Conservation (phyloP, 2,888 invertebrate genomes). For the Mellilla xanthometata region DNA sequence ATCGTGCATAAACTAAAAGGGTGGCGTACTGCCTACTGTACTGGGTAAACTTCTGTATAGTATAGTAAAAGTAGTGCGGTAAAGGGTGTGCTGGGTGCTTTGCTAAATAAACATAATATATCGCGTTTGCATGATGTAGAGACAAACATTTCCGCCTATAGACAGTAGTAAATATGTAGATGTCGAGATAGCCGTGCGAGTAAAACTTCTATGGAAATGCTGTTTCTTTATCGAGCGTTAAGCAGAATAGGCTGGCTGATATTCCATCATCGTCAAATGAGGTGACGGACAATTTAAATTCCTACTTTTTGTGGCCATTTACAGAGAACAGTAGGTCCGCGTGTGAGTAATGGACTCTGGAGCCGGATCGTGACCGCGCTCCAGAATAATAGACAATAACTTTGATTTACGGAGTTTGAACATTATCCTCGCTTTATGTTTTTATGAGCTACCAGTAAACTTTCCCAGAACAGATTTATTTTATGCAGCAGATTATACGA, state of each 20-base stretch:
- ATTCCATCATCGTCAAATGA: slow-evolving; percentile 21
- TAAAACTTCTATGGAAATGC: slow-evolving; percentile 15
- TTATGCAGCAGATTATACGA: no score
- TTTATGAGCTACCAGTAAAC: slow-evolving; percentile 18
- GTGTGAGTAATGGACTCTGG: slow-evolving; percentile 57
- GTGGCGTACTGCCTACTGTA: slow-evolving; percentile 8
- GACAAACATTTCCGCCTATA: slow-evolving; percentile 24
- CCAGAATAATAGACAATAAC: slow-evolving; percentile 47
- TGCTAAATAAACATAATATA: no score
- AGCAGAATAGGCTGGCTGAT: slow-evolving; percentile 7
- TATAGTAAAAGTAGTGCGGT: no score
- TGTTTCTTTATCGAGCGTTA: slow-evolving; percentile 9
- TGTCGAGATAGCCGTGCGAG: slow-evolving; percentile 12
- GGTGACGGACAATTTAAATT: slow-evolving; percentile 28
- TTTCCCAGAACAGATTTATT: slow-evolving; percentile 2
- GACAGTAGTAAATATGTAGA: no score
- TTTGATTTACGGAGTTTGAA: slow-evolving; percentile 43
- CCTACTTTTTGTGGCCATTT: slow-evolving; percentile 32
- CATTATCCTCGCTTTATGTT: slow-evolving; percentile 27
- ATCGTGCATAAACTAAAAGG: slow-evolving; percentile 25
- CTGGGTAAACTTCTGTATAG: no score
- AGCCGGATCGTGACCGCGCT: slow-evolving; percentile 54
- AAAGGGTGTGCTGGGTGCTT: no score
- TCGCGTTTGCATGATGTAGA: no score
- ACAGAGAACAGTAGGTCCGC: slow-evolving; percentile 33